These are phyloP conservation scores for Athripsodes cinereus DNA, from an alignment of 2,888 invertebrate genomes.

Conservation along the genomic window DNA sequence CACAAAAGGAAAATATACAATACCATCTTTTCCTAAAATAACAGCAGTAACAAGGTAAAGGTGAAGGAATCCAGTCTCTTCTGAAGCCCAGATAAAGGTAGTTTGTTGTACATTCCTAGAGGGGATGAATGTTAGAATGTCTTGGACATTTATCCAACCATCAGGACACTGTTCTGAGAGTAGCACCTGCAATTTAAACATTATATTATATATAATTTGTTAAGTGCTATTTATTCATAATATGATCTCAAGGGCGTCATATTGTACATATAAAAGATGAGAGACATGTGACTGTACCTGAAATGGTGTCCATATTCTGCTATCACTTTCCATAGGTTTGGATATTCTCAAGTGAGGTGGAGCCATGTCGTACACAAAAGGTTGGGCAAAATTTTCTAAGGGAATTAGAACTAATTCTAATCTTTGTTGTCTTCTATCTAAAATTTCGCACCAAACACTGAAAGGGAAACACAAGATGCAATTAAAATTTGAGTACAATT, in stretches of 20 bases:
- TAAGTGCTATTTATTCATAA: no score
- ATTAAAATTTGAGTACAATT: neutral
- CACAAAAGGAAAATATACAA: no score
- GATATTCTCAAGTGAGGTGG: conserved; percentile 36
- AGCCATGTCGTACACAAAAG: conserved; percentile 40
- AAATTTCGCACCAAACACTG: conserved; percentile 88
- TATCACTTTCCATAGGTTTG: conserved; percentile 27
- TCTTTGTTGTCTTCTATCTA: conserved; percentile 81
- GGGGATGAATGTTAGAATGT: conserved; percentile 75
- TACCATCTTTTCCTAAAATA: conserved; percentile 30
- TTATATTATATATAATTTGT: neutral
- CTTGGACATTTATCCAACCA: conserved; percentile 94
- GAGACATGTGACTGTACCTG: conserved; percentile 4
- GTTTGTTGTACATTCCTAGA: conserved; percentile 39
- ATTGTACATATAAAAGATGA: no score
- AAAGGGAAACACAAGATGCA: conserved; percentile 14
- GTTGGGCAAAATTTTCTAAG: conserved; percentile 62
- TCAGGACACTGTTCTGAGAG: conserved; percentile 51
- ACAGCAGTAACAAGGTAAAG: conserved; percentile 72
- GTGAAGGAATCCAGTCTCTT: conserved; percentile 86
- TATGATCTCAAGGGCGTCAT: neutral
- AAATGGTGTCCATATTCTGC: conserved; percentile 3
- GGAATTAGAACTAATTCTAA: conserved; percentile 80
- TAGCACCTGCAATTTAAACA: conserved; percentile 34
- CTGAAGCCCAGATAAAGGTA: conserved; percentile 86